Conservation (phyloP, 35 echinoderm and acorn worm genomes). For the Heliocidaris erythrogramma region DNA sequence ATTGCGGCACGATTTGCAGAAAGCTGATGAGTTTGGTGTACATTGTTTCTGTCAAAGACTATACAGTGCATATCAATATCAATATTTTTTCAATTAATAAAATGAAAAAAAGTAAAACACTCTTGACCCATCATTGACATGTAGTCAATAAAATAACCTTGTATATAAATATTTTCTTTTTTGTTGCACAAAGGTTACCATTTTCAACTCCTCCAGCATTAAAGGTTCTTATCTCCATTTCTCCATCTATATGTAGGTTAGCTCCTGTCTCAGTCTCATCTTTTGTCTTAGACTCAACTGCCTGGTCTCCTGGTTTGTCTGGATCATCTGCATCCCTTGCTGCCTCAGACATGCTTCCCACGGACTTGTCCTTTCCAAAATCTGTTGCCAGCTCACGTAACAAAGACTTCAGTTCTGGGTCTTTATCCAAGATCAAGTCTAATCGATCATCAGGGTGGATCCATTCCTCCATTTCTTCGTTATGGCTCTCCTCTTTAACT, state of each 20-base stretch:
- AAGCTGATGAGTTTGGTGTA: no score
- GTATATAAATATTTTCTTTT: background rate
- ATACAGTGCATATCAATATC: no score
- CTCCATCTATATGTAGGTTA: background rate
- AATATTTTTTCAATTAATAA: no score
- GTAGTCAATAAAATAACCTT: no score
- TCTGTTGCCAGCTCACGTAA: slow-evolving; percentile 71
- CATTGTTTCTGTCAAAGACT: no score
- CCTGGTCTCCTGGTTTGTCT: background rate
- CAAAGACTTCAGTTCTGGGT: slow-evolving; percentile 61
- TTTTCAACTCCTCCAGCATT: background rate
- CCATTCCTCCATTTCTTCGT: slow-evolving; percentile 51
- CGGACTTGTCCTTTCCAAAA: slow-evolving; percentile 47
- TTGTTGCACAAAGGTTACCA: background rate
- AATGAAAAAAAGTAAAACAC: no score
- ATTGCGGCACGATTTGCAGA: no score
- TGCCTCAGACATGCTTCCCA: no score
- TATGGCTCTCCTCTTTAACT: background rate
- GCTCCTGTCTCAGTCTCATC: background rate
- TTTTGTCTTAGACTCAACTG: background rate
- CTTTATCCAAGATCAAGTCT: slow-evolving; percentile 34
- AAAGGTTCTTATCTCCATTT: background rate
- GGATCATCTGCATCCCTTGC: no score
- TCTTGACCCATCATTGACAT: no score
- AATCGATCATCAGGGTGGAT: slow-evolving; percentile 50